Evolutionary conservation across 1,140 invertebrate genomes (phyloP).

Genomic region (Tachypleus tridentatus): DNA sequence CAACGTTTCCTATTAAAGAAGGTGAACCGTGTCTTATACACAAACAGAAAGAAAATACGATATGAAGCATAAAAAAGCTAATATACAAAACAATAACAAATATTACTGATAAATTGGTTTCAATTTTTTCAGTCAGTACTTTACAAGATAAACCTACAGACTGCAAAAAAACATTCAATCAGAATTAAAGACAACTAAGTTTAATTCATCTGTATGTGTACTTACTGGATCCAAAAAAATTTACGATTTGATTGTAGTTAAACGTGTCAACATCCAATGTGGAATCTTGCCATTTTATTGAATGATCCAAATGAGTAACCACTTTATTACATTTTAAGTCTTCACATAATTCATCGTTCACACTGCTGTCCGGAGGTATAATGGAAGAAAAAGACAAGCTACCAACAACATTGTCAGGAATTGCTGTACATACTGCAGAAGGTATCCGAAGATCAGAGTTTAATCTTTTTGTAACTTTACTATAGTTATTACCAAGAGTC

Average conservation of each 20-base stretch:
- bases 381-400: not conserved
- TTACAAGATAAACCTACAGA: no score
- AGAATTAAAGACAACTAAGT: no score
- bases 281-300: not conserved
- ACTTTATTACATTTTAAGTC: not conserved
- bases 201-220: not conserved
- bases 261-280: not conserved
- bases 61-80: no score
- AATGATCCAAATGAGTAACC: not conserved
- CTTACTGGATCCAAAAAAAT: constrained; percentile 1
- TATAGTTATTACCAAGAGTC: not conserved
- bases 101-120: no score
- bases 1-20: no score
- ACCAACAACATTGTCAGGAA: not conserved
- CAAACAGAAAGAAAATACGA: no score
- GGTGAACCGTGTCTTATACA: no score
- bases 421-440: not conserved
- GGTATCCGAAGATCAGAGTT: not conserved
- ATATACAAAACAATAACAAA: no score
- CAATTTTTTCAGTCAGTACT: no score
- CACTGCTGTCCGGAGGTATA: not conserved
- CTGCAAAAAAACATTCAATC: no score
- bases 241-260: not conserved
- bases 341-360: not conserved
- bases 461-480: not conserved